Percentiles rank a stretch among this genome's conserved stretches.
Evolutionary conservation across 2,888 invertebrate species (phyloP).

Genomic region (Microplitis manilae): DNA sequence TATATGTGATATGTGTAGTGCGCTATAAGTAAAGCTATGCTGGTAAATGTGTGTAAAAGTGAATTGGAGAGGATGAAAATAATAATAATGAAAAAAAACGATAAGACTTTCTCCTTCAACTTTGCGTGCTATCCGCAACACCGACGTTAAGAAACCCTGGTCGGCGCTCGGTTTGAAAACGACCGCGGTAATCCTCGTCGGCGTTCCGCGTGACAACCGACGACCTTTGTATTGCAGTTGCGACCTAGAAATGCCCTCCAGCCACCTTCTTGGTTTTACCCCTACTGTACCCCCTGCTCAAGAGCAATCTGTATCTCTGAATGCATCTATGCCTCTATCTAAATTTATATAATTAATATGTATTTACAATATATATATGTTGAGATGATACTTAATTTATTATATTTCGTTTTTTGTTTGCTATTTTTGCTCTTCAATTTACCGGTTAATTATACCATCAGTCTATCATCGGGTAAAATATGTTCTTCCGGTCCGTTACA

Average conservation of each 20-base stretch:
- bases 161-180: conserved; percentile 37
- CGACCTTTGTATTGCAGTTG: conserved; percentile 47
- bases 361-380: background rate
- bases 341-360: background rate
- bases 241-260: conserved; percentile 46
- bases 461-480: background rate
- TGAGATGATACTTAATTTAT: background rate
- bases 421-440: background rate
- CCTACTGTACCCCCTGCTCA: background rate
- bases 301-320: background rate
- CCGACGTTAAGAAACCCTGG: background rate
- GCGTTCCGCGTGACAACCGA: conserved; percentile 46
- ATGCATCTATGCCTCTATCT: background rate
- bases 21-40: conserved; percentile 2
- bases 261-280: background rate
- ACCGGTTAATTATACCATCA: background rate
- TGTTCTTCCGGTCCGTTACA: background rate
- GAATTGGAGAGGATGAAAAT: conserved; percentile 6
- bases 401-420: background rate
- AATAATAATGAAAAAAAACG: conserved; percentile 30
- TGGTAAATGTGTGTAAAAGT: conserved; percentile 7
- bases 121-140: conserved; percentile 36
- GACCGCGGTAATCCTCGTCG: conserved; percentile 40
- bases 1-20: conserved; percentile 9
- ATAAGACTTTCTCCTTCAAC: conserved; percentile 51